These are phyloP conservation scores for Halcyon smyrnensis DNA, from an alignment of 2,797 vertebrate genomes.

Conservation along the genomic window DNA sequence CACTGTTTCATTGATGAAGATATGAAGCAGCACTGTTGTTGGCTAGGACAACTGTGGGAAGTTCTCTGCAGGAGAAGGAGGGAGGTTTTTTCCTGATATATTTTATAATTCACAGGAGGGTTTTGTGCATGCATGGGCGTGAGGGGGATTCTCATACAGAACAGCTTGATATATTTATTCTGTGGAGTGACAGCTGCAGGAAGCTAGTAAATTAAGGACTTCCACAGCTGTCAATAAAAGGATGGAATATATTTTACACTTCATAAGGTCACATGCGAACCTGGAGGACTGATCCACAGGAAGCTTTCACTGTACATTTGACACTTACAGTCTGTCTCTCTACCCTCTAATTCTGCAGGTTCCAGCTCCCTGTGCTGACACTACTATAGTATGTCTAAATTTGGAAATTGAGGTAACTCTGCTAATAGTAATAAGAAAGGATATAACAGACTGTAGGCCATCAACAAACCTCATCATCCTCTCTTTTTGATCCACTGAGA, in stretches of 20 bases:
- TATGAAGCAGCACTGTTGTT: background rate
- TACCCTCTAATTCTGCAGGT: background rate
- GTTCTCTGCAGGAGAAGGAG: background rate
- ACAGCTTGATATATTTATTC: background rate
- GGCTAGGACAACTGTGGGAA: background rate
- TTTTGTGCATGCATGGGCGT: background rate
- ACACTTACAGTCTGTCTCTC: background rate
- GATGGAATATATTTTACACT: background rate
- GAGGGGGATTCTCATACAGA: background rate
- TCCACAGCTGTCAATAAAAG: background rate
- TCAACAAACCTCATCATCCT: background rate
- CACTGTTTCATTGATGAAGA: background rate
- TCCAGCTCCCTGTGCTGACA: background rate
- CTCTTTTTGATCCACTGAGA: background rate
- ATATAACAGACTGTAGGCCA: background rate
- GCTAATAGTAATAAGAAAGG: background rate
- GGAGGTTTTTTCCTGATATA: background rate
- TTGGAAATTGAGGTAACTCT: background rate
- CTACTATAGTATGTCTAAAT: background rate
- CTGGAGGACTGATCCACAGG: background rate
- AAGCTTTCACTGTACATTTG: background rate
- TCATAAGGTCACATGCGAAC: background rate
- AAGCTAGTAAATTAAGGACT: background rate
- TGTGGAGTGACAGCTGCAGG: background rate
- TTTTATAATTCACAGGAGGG: background rate